Percentiles rank a stretch among this genome's conserved stretches.
phyloP scores from a whole-genome alignment of 2,113 vertebrate genomes.

The Xiphias gladius region DNA sequence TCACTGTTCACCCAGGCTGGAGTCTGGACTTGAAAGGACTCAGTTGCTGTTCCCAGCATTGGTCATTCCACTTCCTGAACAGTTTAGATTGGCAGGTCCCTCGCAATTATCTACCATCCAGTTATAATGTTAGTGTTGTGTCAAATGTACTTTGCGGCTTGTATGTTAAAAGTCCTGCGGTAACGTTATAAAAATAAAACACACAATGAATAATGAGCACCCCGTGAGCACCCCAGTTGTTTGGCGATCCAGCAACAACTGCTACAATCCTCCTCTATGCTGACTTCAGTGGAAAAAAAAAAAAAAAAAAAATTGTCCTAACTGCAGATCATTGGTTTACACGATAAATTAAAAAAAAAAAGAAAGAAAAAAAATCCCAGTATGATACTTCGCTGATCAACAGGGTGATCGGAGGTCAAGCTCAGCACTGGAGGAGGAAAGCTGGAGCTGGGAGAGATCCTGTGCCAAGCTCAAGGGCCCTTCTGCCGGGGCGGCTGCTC shows the following conservation, averaged over 20 bases:
- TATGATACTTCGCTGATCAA: too few relatives aligned
- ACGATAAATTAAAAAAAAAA: too few relatives aligned
- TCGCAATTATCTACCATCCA: constrained; percentile 4
- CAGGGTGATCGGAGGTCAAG: too few relatives aligned
- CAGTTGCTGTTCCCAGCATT: constrained; percentile 8
- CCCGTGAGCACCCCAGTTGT: neutral
- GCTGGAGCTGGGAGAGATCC: too few relatives aligned
- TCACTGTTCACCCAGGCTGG: constrained; percentile 25
- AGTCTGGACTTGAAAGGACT: constrained; percentile 49
- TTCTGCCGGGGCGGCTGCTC: too few relatives aligned
- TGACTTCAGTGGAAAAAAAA: too few relatives aligned
- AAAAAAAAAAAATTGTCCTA: too few relatives aligned
- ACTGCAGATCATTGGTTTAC: too few relatives aligned
- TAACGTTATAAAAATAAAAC: neutral
- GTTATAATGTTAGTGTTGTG: neutral
- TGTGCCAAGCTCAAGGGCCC: too few relatives aligned
- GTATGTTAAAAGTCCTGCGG: neutral
- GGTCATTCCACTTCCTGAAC: neutral
- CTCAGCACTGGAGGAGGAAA: too few relatives aligned
- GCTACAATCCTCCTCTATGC: too few relatives aligned
- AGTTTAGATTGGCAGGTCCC: neutral
- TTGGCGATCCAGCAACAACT: neutral
- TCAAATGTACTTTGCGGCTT: neutral
- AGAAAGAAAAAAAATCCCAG: too few relatives aligned
- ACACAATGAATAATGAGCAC: neutral